phyloP scores from a whole-genome alignment of 2,888 invertebrate species.

The Pristionchus fissidentatus region DNA sequence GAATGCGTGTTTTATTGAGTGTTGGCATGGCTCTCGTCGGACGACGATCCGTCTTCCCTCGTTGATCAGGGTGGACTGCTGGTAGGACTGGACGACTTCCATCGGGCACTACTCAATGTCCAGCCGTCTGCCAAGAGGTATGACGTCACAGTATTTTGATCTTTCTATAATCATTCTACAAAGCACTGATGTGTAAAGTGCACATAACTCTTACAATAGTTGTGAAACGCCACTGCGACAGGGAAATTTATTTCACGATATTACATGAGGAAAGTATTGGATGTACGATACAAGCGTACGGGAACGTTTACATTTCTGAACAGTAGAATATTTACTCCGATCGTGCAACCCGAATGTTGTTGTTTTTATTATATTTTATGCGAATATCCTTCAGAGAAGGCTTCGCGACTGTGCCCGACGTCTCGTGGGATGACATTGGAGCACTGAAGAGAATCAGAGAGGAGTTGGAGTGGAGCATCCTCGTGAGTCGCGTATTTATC shows the following conservation, averaged over 20 bases:
- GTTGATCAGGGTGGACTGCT: slow-evolving; percentile 55
- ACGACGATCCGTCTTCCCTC: slow-evolving; percentile 61
- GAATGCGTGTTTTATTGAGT: slow-evolving; percentile 63
- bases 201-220: no score
- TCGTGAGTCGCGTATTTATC: slow-evolving; percentile 63
- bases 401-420: slow-evolving; percentile 96
- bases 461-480: slow-evolving; percentile 89
- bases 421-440: slow-evolving; percentile 96
- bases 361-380: neutral
- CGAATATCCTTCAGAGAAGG: slow-evolving; percentile 85
- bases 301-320: no score
- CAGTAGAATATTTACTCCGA: neutral
- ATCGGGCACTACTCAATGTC: slow-evolving; percentile 61
- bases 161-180: no score
- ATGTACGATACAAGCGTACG: no score
- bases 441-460: slow-evolving; percentile 89
- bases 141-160: no score
- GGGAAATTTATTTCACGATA: no score
- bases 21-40: slow-evolving; percentile 67
- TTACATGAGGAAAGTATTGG: no score
- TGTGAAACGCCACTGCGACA: no score
- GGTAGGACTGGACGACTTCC: slow-evolving; percentile 67
- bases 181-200: no score
- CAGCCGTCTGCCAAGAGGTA: slow-evolving; percentile 56
- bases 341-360: neutral